Conservation (phyloP, 1,140 invertebrate species). For the Drosophila subobscura region DNA sequence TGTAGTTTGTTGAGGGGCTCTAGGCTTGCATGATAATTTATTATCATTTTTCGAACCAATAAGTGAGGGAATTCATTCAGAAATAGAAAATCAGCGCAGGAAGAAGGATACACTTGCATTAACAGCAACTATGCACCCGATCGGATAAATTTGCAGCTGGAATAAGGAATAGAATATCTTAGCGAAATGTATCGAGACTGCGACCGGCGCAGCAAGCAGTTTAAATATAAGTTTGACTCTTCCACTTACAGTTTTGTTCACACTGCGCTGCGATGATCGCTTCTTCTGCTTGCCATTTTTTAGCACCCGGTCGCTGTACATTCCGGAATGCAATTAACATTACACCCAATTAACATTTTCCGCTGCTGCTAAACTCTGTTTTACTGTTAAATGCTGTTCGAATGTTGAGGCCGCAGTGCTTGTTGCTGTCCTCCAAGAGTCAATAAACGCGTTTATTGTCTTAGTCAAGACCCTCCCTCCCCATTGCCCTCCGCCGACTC, state of each 20-base stretch:
- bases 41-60: constrained; percentile 37
- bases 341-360: constrained; percentile 80
- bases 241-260: constrained; percentile 31
- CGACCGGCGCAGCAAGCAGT: no score
- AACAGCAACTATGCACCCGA: no score
- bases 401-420: constrained; percentile 45
- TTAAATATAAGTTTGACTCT: not conserved
- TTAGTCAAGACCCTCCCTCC: constrained; percentile 35
- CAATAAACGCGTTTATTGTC: constrained; percentile 82
- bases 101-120: no score
- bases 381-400: constrained; percentile 69
- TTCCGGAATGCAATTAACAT: constrained; percentile 72
- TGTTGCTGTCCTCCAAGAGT: constrained; percentile 60
- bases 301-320: constrained; percentile 34
- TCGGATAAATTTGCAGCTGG: no score
- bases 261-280: constrained; percentile 10
- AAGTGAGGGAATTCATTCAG: constrained; percentile 27
- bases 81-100: not conserved
- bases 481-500: not conserved
- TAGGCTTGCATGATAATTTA: constrained; percentile 64
- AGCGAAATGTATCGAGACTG: no score
- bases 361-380: constrained; percentile 61
- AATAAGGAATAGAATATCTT: no score
- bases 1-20: constrained; percentile 47
- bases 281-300: not conserved